Conservation (phyloP, 2,888 invertebrate genomes). For the Acronicta psi region DNA sequence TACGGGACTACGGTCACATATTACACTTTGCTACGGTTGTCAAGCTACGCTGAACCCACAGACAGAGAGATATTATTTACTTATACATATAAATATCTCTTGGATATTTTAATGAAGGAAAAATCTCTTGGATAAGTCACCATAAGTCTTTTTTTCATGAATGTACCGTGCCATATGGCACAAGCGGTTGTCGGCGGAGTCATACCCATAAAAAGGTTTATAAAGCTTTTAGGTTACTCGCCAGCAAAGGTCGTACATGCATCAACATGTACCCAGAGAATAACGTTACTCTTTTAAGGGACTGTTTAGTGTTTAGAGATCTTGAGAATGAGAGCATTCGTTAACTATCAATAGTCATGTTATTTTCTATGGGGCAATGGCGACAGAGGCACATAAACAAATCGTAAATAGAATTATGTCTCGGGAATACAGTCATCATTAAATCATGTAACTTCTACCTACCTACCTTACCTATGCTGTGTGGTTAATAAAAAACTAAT, state of each 20-base stretch:
- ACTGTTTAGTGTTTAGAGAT: constrained; percentile 47
- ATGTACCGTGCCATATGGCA: constrained; percentile 83
- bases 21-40: neutral
- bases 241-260: constrained; percentile 65
- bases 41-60: neutral
- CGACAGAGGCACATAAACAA: constrained; percentile 1
- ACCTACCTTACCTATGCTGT: too few relatives aligned
- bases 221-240: constrained; percentile 77
- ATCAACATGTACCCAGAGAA: constrained; percentile 46
- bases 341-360: constrained; percentile 16
- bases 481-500: neutral
- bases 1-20: too few relatives aligned
- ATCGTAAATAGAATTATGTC: neutral
- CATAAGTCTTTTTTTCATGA: constrained; percentile 55
- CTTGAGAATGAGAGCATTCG: constrained; percentile 18
- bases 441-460: neutral
- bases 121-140: constrained; percentile 22
- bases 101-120: too few relatives aligned
- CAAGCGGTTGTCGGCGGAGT: constrained; percentile 74
- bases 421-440: too few relatives aligned
- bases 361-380: neutral
- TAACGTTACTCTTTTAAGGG: constrained; percentile 42
- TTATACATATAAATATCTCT: constrained; percentile 4
- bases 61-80: neutral
- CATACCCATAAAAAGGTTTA: constrained; percentile 82